Evolutionary conservation across 2,888 invertebrate genomes (phyloP), one percentile per base, ranked within the genome.

Genomic region (Exocentrus adspersus): DNA sequence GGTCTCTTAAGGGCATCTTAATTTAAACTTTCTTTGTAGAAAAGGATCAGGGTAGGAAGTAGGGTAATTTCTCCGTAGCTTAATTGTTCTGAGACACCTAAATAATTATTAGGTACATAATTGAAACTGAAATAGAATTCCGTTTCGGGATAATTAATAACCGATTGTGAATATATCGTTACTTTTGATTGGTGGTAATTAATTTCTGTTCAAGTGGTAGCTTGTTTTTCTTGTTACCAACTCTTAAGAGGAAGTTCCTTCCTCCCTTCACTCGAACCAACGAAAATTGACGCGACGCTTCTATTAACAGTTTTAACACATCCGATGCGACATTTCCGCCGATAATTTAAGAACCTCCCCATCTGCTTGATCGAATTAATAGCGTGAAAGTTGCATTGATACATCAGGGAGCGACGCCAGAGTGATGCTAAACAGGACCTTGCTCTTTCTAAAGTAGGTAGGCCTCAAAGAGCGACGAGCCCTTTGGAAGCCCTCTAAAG

Each of bases 321-420:
- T 30, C n/a, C 7, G 42, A 28, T 30, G 28, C 19, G 54, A 17
- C 43, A 12, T 12, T 9, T 16, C 16, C 10, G 20, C 12, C 21
- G 45, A 45, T 43, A 54, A 20, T 21, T 21, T 10, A 10, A 30
- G 19, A 42, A 16, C 16, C 43, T 7, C 20, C 5, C 42, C 32
- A 28, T 30, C 60, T 21, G 52, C 20, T 53, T 52, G 53, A 60
- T 60, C 53, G 21, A 60, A 60, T 60, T 60, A 60, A 52, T 21
- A 37, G 32, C 28, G 32, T 60, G 45, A 60, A 60, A 60, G 60
- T 53, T 53, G 37, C n/a, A 60, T 60, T 53, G 51, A 60, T 60
- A 51, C 42, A 51, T 52, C 46, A 45, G 46, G 46, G 57, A 32
- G 57, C 30, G 37, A 46, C 46, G 32, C 32, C 32, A 19, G 14